Conservation (phyloP, 37 sponge, comb jelly and placozoan genomes). For the Diacarnus erythraeanus region DNA sequence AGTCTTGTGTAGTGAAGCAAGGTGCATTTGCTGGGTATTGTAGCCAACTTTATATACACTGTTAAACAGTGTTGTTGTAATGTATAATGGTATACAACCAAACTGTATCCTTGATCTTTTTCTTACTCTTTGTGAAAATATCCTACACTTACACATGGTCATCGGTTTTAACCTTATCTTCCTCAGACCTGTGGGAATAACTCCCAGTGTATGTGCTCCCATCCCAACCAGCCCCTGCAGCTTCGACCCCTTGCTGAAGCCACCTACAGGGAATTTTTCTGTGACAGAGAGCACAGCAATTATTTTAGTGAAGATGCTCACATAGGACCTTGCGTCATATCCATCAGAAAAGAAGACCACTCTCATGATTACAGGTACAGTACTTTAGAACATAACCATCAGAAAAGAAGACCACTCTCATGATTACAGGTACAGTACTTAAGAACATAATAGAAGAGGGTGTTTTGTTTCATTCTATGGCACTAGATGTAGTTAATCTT, state of each 20-base stretch:
- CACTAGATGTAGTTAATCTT: too few relatives aligned
- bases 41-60: not conserved
- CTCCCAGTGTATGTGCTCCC: constrained; percentile 47
- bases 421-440: constrained; percentile 75
- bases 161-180: not conserved
- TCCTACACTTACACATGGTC: not conserved
- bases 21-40: not conserved
- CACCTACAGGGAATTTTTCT: constrained; percentile 68
- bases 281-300: constrained; percentile 79
- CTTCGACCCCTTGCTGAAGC: constrained; percentile 59
- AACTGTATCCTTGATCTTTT: not conserved
- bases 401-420: constrained; percentile 74
- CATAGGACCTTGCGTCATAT: constrained; percentile 81
- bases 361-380: constrained; percentile 69
- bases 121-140: not conserved
- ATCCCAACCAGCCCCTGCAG: constrained; percentile 6
- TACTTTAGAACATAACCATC: constrained; percentile 76
- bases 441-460: constrained; percentile 71
- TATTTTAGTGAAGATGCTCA: constrained; percentile 86
- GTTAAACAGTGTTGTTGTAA: not conserved
- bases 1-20: not conserved
- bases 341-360: constrained; percentile 78
- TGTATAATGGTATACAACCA: not conserved
- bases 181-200: constrained; percentile 37
- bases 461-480: too few relatives aligned